Conservation (phyloP, 2,113 vertebrate species). For the Bujurquina vittata region DNA sequence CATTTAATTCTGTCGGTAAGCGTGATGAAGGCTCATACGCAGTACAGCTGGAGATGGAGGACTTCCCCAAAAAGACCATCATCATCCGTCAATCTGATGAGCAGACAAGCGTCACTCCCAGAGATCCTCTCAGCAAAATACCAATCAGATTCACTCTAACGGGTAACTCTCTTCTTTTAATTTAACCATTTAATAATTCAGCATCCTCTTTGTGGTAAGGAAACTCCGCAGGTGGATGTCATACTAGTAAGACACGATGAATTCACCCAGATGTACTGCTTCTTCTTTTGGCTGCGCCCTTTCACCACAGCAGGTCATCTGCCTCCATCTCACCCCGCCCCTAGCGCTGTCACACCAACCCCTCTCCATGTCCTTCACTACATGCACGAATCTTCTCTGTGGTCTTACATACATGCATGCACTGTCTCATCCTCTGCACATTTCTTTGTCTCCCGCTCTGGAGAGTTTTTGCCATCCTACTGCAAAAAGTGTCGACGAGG, state of each 20-base stretch:
- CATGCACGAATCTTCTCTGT: not conserved
- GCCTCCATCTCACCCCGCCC: not conserved
- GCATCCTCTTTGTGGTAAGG: not conserved
- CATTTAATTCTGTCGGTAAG: not conserved
- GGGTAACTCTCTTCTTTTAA: slow-evolving; percentile 19
- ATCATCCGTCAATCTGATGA: not conserved
- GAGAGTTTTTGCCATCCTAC: not conserved
- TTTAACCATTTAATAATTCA: not conserved
- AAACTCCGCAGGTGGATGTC: not conserved
- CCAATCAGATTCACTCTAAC: slow-evolving; percentile 56
- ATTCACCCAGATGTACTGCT: not conserved
- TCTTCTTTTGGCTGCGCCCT: not conserved
- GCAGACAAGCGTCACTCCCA: not conserved
- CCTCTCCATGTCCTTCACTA: not conserved
- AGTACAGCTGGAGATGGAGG: slow-evolving; percentile 65
- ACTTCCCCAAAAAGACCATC: slow-evolving; percentile 44
- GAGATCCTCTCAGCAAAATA: slow-evolving; percentile 41
- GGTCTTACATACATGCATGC: not conserved
- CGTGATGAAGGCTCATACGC: not conserved
- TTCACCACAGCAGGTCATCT: not conserved
- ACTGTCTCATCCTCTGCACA: not conserved
- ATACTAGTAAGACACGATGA: not conserved
- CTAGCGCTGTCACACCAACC: not conserved
- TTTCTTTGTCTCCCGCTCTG: not conserved
- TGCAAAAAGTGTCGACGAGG: not conserved